Evolutionary conservation across 1,140 invertebrate species (phyloP), one percentile per base, ranked within the genome.

Genomic region (Drosophila pruinosa): DNA sequence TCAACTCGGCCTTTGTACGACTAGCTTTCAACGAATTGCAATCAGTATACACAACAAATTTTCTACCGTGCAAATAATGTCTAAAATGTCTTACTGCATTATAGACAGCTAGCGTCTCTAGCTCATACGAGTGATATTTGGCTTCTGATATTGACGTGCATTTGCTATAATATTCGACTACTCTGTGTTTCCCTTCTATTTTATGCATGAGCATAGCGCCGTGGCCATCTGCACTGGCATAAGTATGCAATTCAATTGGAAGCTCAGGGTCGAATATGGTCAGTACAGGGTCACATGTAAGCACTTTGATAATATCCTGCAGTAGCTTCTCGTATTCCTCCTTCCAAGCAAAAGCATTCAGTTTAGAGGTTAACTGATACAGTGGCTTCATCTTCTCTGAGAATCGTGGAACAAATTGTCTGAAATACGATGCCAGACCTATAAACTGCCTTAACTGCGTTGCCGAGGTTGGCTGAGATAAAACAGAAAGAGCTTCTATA

Each of bases 51-150:
- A 56, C 62, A 19, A 52, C 50, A 62, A 89, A 89, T 10, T 67
- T 64, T 14, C 68, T 45, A 4, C 75, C 88, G 22, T 81, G 67
- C 8, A 92, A 43, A 61, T 91, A 91, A 12, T 85, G 74, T 4
- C 57, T 14, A 8, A 41, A 41, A 17, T 41, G 80, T 28, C 80
- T 86, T 0, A 90, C 28, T 0, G 77, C 59, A 19, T 81, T 78
- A 3, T 90, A 71, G 0, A 91, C 85, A 2, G 48, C 48, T 52
- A 21, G 6, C 2, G 28, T 52, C 36, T 52, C 48, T 5, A 86
- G 53, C 56, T 91, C 82, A 45, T 89, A 91, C 8, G 75, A 82
- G 50, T 91, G 78, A 58, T 89, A 91, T 28, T 52, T 69, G 1
- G 64, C 58, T 56, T 91, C 76, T 5, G 80, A 4, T 15, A 12